A percentile compares a stretch with the other conserved stretches of the same genome.
Conservation (phyloP, 2,797 vertebrate genomes). For the Lagorchestes hirsutus region DNA sequence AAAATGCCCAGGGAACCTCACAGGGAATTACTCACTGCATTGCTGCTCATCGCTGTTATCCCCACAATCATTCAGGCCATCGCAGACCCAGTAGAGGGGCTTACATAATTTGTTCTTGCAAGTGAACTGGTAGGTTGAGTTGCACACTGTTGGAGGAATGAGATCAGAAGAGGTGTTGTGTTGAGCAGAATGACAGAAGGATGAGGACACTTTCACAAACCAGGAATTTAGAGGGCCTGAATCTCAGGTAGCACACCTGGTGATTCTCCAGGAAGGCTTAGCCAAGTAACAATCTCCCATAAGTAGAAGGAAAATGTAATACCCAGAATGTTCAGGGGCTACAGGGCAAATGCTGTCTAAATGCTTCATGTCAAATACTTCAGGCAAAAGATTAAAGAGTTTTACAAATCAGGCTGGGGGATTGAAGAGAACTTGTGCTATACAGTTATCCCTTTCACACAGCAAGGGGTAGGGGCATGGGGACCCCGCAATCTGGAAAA, state of each 20-base stretch:
- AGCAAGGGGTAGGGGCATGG: not conserved
- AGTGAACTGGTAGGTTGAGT: slow-evolving; percentile 81
- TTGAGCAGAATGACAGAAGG: slow-evolving; percentile 81
- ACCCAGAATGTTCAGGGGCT: not conserved
- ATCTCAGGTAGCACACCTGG: not conserved
- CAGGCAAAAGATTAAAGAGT: not conserved
- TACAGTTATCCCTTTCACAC: not conserved
- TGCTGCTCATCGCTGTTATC: slow-evolving; percentile 91
- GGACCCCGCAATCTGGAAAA: not conserved
- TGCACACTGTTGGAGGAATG: slow-evolving; percentile 55
- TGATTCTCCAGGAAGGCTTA: not conserved
- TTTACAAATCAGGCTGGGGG: not conserved
- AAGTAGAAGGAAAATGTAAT: not conserved
- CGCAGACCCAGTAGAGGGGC: slow-evolving; percentile 92
- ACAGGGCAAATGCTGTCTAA: not conserved
- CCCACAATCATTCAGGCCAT: slow-evolving; percentile 92
- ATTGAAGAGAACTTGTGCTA: not conserved
- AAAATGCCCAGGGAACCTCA: not conserved
- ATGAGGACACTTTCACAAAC: not conserved
- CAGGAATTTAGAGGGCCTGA: not conserved
- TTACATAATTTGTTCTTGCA: slow-evolving; percentile 93
- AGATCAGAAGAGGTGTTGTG: fast-evolving
- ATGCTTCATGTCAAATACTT: not conserved
- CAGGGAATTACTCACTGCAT: slow-evolving; percentile 89
- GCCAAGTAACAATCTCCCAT: not conserved